These are phyloP conservation scores for Xestoiulus laeticollis DNA, from an alignment of 2,888 invertebrate species.

Conservation along the genomic window DNA sequence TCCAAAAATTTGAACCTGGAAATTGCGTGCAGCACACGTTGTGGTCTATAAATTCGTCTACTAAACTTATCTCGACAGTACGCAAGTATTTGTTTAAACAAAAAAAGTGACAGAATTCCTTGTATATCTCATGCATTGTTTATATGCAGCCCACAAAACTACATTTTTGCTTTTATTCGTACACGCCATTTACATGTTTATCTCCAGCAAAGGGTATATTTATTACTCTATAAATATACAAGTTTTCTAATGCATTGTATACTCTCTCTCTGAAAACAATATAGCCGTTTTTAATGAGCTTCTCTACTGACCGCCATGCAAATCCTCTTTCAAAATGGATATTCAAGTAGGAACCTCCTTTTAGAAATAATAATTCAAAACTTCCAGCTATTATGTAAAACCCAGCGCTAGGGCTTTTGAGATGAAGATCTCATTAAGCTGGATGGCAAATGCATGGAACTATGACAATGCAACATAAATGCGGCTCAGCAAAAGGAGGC, in stretches of 20 bases:
- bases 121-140: not conserved
- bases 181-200: not conserved
- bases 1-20: not conserved
- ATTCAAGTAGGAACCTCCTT: not conserved
- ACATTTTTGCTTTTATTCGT: not conserved
- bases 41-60: not conserved
- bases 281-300: not conserved
- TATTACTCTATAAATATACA: not conserved
- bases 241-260: not conserved
- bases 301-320: not conserved
- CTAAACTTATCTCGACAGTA: no score
- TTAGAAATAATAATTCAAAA: not conserved
- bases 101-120: not conserved
- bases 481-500: not conserved
- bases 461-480: not conserved
- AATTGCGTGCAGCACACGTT: not conserved
- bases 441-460: not conserved
- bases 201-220: not conserved
- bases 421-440: slow-evolving; percentile 6
- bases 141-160: not conserved
- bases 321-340: slow-evolving; percentile 3
- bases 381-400: not conserved
- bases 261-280: not conserved
- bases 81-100: no score
- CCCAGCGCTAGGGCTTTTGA: not conserved